A percentile compares a stretch with the other conserved stretches of the same genome.
Conservation (phyloP, 92 coral and sea anemone genomes). For the Bergia puertoricense region DNA sequence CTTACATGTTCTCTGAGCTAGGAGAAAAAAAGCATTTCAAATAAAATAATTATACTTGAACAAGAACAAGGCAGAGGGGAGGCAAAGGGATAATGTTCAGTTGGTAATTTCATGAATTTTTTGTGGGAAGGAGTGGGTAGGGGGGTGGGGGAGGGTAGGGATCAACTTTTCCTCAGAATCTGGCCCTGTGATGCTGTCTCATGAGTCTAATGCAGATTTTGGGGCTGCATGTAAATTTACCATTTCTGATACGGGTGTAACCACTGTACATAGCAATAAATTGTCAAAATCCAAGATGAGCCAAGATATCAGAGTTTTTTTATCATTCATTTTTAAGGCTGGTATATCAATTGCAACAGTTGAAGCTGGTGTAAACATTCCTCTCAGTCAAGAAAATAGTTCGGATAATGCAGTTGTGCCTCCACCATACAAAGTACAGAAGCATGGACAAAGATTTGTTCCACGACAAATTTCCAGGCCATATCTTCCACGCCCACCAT, state of each 20-base stretch:
- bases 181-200: too few relatives aligned
- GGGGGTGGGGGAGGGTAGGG: too few relatives aligned
- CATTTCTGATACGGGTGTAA: too few relatives aligned
- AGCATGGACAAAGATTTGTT: neutral
- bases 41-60: too few relatives aligned
- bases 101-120: too few relatives aligned
- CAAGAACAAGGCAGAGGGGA: too few relatives aligned
- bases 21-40: too few relatives aligned
- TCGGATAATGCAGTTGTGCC: neutral
- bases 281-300: neutral
- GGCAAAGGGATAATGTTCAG: too few relatives aligned
- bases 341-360: neutral
- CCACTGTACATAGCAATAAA: neutral
- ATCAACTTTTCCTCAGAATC: too few relatives aligned
- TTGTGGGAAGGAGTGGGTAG: too few relatives aligned
- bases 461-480: constrained; percentile 33
- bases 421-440: constrained; percentile 13
- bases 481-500: neutral
- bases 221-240: too few relatives aligned
- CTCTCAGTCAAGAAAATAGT: neutral
- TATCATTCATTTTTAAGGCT: constrained; percentile 5
- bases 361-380: neutral
- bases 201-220: too few relatives aligned
- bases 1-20: neutral
- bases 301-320: neutral